Evolutionary conservation across 2,113 vertebrate genomes (phyloP), one percentile per base, ranked within the genome.

Genomic region (Cichladusa arquata): DNA sequence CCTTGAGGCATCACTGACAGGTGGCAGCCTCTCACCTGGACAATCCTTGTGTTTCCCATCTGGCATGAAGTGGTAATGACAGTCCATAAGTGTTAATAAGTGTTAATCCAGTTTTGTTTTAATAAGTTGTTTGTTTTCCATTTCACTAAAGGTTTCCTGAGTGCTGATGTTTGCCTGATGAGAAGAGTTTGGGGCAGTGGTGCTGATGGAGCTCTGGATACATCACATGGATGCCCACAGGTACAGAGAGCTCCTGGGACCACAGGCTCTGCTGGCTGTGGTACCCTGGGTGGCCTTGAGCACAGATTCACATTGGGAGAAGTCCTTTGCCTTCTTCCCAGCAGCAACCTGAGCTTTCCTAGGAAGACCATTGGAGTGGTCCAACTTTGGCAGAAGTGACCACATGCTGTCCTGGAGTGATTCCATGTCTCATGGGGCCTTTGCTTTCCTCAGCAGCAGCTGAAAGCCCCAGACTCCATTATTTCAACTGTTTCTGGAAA

Each of bases 141-240:
- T 88, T 73, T 47, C 58, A 36, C n/a, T 54, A 12, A 53, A 77
- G 33, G 7, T 38, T 87, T 33, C 29, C 57, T 65, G 31, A 48
- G 25, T 45, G n/a, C 57, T 81, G 67, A 22, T 23, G 34, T 33
- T 14, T 62, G 24, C 13, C 47, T 81, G 28, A 65, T 24, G 67
- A 64, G n/a, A 66, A 22, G 40, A 33, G 17, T 29, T 77, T 44
- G 18, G 1, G 2, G 7, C 4, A 2, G 34, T 47, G 54, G 25
- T 81, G 24, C 26, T 69, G 65, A 11, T 34, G 54, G 45, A 57
- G 54, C 24, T 73, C 72, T 74, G 65, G 12, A 57, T 51, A 28
- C 2, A 14, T 29, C 15, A 53, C 0, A 0, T n/a, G 31, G 40
- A 31, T 25, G 20, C 16, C 14, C 0, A 1, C 12, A 28, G n/a